These are phyloP conservation scores for Erannis defoliaria DNA, from an alignment of 2,888 invertebrate genomes.

Conservation along the genomic window DNA sequence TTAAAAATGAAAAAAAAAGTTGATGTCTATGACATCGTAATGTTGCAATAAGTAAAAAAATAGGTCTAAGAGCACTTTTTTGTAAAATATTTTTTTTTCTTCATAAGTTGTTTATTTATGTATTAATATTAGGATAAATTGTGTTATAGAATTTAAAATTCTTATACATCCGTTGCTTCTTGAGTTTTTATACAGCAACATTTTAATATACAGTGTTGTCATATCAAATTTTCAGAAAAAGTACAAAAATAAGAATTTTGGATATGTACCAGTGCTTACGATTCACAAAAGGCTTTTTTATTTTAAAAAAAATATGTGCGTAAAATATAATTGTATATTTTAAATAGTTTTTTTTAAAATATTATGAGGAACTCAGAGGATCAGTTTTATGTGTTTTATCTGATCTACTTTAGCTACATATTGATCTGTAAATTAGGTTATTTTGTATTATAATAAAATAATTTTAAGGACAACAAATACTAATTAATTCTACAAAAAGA, in stretches of 20 bases:
- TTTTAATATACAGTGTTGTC: conserved; percentile 41
- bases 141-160: conserved; percentile 54
- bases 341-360: conserved; percentile 26
- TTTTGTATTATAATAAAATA: conserved; percentile 32
- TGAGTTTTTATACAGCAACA: conserved; percentile 40
- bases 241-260: conserved; percentile 47
- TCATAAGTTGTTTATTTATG: conserved; percentile 62
- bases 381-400: conserved; percentile 43
- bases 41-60: conserved; percentile 76
- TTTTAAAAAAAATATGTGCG: conserved; percentile 19
- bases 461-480: conserved; percentile 45
- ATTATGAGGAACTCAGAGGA: too few species aligned
- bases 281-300: conserved; percentile 39
- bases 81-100: conserved; percentile 66
- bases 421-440: conserved; percentile 42
- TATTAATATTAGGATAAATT: conserved; percentile 53
- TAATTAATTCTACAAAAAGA: conserved; percentile 22
- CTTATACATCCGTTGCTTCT: conserved; percentile 47
- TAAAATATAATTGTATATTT: conserved; percentile 12
- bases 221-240: conserved; percentile 46
- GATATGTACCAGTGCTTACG: conserved; percentile 31
- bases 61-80: conserved; percentile 54
- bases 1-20: conserved; percentile 48
- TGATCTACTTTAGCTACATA: conserved; percentile 45
- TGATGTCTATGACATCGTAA: conserved; percentile 67